Evolutionary conservation across 2,113 vertebrate genomes (phyloP).

Genomic region (Solea solea): DNA sequence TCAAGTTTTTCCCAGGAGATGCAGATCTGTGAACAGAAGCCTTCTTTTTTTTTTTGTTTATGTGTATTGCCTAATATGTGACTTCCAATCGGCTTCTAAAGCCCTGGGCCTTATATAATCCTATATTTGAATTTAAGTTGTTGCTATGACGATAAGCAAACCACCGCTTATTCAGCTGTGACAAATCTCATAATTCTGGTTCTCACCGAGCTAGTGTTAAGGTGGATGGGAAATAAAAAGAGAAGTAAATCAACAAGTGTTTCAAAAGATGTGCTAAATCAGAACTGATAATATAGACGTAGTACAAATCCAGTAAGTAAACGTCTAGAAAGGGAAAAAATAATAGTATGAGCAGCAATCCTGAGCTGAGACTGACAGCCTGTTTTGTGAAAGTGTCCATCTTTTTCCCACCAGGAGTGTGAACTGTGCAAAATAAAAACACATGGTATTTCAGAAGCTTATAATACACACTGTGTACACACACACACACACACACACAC

Average conservation of each 20-base stretch:
- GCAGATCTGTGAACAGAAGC: too few species aligned
- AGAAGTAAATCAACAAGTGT: constrained; percentile 1
- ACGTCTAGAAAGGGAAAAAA: not conserved
- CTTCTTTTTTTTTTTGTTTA: too few species aligned
- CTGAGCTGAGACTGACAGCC: constrained; percentile 7
- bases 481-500: constrained; percentile 18
- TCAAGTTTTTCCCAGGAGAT: too few species aligned
- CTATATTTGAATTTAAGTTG: constrained; percentile 21
- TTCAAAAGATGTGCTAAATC: constrained; percentile 7
- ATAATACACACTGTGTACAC: constrained; percentile 9
- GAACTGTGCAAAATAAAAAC: constrained; percentile 25
- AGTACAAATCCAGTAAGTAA: not conserved
- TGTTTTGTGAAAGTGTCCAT: constrained; percentile 21
- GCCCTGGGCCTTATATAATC: constrained; percentile 2
- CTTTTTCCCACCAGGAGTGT: constrained; percentile 6
- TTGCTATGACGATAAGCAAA: constrained; percentile 42
- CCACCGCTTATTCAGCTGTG: constrained; percentile 15
- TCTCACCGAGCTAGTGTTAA: constrained; percentile 15
- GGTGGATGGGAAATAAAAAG: not conserved
- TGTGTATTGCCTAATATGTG: not conserved
- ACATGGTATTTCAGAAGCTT: constrained; percentile 20
- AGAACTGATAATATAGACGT: not conserved
- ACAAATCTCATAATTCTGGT: constrained; percentile 28
- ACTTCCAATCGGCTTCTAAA: constrained; percentile 1
- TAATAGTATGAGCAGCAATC: not conserved